Evolutionary conservation across 2,797 vertebrate genomes (phyloP).

Genomic region (Pelochelys cantorii): DNA sequence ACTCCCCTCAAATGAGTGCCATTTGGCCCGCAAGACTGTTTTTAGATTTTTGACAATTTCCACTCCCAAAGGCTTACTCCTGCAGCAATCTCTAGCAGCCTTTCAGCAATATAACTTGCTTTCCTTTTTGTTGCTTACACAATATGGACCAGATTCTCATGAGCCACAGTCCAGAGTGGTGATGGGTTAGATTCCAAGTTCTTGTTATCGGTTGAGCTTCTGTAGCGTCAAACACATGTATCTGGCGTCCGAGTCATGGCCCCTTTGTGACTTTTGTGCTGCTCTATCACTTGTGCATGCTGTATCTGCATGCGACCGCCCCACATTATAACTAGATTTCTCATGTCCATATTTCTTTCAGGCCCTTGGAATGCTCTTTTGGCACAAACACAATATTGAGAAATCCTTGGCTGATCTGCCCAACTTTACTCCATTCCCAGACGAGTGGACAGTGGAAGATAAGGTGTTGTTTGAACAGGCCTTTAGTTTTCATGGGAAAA

Average conservation of each 20-base stretch:
- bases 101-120: neutral
- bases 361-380: constrained; percentile 98
- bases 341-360: constrained; percentile 71
- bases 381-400: constrained; percentile 98
- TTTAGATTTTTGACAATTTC: neutral
- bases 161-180: neutral
- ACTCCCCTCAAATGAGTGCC: neutral
- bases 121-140: neutral
- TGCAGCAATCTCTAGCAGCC: neutral
- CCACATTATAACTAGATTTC: neutral
- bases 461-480: constrained; percentile 96
- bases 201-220: neutral
- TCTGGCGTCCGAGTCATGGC: neutral
- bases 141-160: neutral
- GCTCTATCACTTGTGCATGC: neutral
- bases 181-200: neutral
- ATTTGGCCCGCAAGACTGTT: neutral
- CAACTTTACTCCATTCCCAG: constrained; percentile 97
- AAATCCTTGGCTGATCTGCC: constrained; percentile 96
- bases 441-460: constrained; percentile 99
- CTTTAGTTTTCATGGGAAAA: constrained; percentile 97
- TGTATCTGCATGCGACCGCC: no score
- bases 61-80: neutral
- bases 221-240: neutral
- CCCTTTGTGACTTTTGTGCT: neutral